These are phyloP conservation scores for Scartelaos histophorus DNA, from an alignment of 2,113 vertebrate genomes.

Conservation along the genomic window DNA sequence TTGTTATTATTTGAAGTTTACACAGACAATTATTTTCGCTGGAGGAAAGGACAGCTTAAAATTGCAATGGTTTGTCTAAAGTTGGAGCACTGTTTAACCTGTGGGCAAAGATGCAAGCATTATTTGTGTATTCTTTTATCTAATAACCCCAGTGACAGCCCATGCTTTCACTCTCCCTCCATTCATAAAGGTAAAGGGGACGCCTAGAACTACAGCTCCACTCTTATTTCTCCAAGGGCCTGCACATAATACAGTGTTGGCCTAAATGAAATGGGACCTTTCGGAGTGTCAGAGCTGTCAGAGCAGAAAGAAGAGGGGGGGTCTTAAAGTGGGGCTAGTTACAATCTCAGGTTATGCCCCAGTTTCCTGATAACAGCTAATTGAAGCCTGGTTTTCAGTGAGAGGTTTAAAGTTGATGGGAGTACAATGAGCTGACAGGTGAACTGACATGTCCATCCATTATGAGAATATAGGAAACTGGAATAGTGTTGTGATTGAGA, in stretches of 20 bases:
- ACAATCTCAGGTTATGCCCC: constrained; percentile 43
- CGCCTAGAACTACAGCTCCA: constrained; percentile 53
- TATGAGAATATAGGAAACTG: background rate
- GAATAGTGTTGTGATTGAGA: background rate
- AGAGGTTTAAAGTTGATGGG: constrained; percentile 7
- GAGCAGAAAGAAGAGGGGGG: constrained; percentile 7
- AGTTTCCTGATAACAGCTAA: constrained; percentile 51
- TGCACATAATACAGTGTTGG: constrained; percentile 43
- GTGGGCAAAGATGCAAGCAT: constrained; percentile 35
- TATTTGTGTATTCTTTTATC: constrained; percentile 39
- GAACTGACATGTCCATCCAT: background rate
- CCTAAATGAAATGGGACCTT: constrained; percentile 51
- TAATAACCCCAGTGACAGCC: constrained; percentile 45
- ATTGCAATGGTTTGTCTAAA: background rate
- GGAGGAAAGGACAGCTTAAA: background rate
- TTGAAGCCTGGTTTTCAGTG: constrained; percentile 35
- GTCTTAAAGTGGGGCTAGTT: constrained; percentile 33
- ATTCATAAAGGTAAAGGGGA: constrained; percentile 66
- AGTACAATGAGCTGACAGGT: constrained; percentile 30
- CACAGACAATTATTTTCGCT: too few species aligned
- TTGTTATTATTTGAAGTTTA: background rate
- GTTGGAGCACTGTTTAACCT: constrained; percentile 7
- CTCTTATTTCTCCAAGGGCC: constrained; percentile 64
- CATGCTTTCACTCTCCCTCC: constrained; percentile 31
- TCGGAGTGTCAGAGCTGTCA: constrained; percentile 38